Evolutionary conservation across 2,797 vertebrate genomes (phyloP).

Genomic region (Leptoclinus maculatus): DNA sequence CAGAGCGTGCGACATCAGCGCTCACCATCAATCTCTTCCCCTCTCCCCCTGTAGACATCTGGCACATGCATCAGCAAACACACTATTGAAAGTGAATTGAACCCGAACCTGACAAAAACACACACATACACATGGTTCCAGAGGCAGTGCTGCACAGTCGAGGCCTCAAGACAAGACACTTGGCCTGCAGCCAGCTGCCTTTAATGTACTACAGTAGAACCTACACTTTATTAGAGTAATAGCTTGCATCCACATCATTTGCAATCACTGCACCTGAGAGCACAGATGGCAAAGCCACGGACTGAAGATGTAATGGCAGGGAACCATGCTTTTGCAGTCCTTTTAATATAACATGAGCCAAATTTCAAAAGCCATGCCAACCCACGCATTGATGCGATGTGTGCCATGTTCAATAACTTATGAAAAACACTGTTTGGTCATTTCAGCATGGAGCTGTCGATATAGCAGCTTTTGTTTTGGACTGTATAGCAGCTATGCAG

Average conservation of each 20-base stretch:
- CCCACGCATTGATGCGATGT: neutral
- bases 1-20: conserved; percentile 79
- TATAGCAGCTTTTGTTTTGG: conserved; percentile 12
- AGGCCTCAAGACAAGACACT: conserved; percentile 61
- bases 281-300: conserved; percentile 38
- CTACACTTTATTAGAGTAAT: conserved; percentile 59
- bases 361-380: conserved; percentile 20
- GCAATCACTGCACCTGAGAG: conserved; percentile 46
- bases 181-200: conserved; percentile 55
- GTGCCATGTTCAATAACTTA: conserved; percentile 1
- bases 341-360: conserved; percentile 14
- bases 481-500: neutral
- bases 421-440: conserved; percentile 9
- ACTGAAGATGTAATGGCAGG: conserved; percentile 40
- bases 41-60: conserved; percentile 72
- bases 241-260: conserved; percentile 57
- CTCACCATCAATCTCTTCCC: conserved; percentile 83
- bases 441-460: neutral
- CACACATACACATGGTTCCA: conserved; percentile 26
- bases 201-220: conserved; percentile 60
- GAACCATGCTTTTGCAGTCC: conserved; percentile 22
- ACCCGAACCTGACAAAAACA: conserved; percentile 57
- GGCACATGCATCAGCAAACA: conserved; percentile 78
- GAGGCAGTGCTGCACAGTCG: conserved; percentile 44
- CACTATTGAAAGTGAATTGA: conserved; percentile 67